phyloP scores from a whole-genome alignment of 2,113 vertebrate species.

The Nanorana parkeri region DNA sequence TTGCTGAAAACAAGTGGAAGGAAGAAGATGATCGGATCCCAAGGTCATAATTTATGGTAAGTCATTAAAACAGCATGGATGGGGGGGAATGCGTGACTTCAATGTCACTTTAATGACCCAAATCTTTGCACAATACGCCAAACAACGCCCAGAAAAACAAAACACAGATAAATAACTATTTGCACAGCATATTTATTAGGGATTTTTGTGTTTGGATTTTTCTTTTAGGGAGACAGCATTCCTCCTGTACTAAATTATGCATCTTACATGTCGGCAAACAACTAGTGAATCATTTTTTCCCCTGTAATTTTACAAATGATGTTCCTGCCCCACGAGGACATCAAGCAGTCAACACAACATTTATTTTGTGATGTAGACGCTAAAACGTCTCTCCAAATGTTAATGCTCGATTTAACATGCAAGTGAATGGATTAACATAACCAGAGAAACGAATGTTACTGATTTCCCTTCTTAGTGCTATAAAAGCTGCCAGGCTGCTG shows the following conservation, averaged over 20 bases:
- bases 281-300: neutral
- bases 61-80: too few relatives aligned
- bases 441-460: slow-evolving; percentile 9
- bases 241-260: neutral
- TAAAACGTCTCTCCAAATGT: neutral
- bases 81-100: too few relatives aligned
- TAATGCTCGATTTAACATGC: slow-evolving; percentile 27
- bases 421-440: slow-evolving; percentile 28
- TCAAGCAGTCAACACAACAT: slow-evolving; percentile 42
- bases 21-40: too few relatives aligned
- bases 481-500: neutral
- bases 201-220: too few relatives aligned
- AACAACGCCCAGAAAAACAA: too few relatives aligned
- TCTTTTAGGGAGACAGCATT: too few relatives aligned
- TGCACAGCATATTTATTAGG: too few relatives aligned
- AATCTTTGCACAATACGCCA: too few relatives aligned
- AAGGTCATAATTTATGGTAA: too few relatives aligned
- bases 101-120: too few relatives aligned
- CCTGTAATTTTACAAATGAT: neutral
- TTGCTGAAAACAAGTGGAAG: too few relatives aligned
- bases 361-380: slow-evolving; percentile 13
- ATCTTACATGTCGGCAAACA: neutral
- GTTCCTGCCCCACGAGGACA: neutral
- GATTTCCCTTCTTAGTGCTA: neutral
- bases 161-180: too few relatives aligned